These are phyloP conservation scores for Cryptoprocta ferox DNA, from an alignment of 2,797 vertebrate species.

Conservation along the genomic window DNA sequence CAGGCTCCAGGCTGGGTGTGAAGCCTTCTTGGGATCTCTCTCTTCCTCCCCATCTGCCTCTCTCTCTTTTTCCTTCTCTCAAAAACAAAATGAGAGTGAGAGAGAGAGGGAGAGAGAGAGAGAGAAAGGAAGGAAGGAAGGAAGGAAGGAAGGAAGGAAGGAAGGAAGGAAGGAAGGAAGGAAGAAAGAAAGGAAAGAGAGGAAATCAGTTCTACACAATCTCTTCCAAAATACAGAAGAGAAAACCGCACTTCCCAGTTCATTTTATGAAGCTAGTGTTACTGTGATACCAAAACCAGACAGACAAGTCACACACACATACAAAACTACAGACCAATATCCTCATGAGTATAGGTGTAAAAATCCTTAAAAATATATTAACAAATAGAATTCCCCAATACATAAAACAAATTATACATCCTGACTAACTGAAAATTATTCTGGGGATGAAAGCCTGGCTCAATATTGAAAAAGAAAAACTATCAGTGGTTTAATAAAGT, in stretches of 20 bases:
- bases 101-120: too few species aligned
- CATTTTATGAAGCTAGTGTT: not conserved
- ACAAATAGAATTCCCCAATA: not conserved
- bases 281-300: not conserved
- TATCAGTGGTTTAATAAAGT: not conserved
- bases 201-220: too few species aligned
- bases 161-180: too few species aligned
- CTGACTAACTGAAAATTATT: not conserved
- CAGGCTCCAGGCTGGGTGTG: too few species aligned
- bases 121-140: too few species aligned
- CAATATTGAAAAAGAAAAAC: not conserved
- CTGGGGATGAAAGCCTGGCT: not conserved
- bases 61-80: too few species aligned
- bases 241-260: not conserved
- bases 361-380: not conserved
- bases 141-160: too few species aligned
- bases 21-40: too few species aligned
- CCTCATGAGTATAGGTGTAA: not conserved
- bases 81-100: too few species aligned
- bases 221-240: too few species aligned
- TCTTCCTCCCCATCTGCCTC: too few species aligned
- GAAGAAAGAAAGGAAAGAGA: too few species aligned
- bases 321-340: not conserved
- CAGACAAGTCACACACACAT: not conserved
- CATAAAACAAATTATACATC: not conserved